phyloP scores from a whole-genome alignment of 2,888 invertebrate genomes.

The Platypus cylindrus region DNA sequence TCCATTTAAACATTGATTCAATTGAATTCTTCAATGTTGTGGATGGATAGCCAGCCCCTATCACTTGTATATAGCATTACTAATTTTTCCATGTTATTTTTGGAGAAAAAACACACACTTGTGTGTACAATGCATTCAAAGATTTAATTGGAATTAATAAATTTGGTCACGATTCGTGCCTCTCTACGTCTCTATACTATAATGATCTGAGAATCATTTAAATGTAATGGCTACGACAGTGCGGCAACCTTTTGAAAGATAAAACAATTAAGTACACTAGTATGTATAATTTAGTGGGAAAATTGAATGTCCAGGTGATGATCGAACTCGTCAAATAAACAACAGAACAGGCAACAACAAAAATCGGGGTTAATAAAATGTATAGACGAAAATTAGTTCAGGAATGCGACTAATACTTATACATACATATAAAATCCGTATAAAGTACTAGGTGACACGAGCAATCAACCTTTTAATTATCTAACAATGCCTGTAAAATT shows the following conservation, averaged over 20 bases:
- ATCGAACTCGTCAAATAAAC: slow-evolving; percentile 1
- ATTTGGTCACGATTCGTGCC: slow-evolving; percentile 7
- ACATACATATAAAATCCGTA: slow-evolving; percentile 17
- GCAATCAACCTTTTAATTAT: slow-evolving; percentile 24
- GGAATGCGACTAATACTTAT: slow-evolving; percentile 13
- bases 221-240: too few relatives aligned
- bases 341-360: not conserved
- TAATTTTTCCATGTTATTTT: slow-evolving; percentile 4
- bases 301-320: too few relatives aligned
- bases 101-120: slow-evolving; percentile 4
- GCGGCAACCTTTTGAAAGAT: too few relatives aligned
- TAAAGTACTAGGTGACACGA: slow-evolving; percentile 24
- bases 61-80: slow-evolving; percentile 4
- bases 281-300: too few relatives aligned
- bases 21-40: slow-evolving; percentile 9
- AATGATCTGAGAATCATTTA: too few relatives aligned
- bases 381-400: too few relatives aligned
- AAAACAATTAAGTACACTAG: too few relatives aligned
- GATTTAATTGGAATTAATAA: slow-evolving; percentile 7
- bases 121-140: slow-evolving; percentile 4
- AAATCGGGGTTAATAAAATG: too few relatives aligned
- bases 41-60: too few relatives aligned
- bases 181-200: too few relatives aligned
- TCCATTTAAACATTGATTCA: slow-evolving; percentile 2
- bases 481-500: slow-evolving; percentile 22